Conservation (phyloP, 2,888 invertebrate species). For the Pherbina coryleti region DNA sequence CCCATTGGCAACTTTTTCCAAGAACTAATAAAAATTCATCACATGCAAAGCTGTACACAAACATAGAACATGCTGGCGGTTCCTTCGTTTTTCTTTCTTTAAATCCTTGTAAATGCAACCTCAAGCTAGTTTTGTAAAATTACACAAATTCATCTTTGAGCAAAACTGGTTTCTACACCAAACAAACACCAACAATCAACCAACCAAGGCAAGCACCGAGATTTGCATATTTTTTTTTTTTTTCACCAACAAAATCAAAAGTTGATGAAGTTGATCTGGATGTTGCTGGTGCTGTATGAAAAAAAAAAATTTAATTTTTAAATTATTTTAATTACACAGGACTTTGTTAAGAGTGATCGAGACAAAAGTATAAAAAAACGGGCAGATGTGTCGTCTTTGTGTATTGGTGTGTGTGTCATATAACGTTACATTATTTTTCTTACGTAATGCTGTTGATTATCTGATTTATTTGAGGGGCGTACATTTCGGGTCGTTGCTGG, state of each 20-base stretch:
- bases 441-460: conserved; percentile 42
- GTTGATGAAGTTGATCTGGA: not conserved
- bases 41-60: not conserved
- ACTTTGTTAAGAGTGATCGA: not conserved
- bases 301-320: conserved; percentile 9
- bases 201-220: conserved; percentile 14
- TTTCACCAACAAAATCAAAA: not conserved
- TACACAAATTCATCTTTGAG: not conserved
- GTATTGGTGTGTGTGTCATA: not conserved
- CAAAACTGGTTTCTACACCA: conserved; percentile 19
- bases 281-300: conserved; percentile 2
- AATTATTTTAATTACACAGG: conserved; percentile 29
- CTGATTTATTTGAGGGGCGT: conserved; percentile 56
- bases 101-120: conserved; percentile 3
- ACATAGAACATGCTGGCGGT: not conserved
- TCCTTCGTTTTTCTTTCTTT: not conserved
- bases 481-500: conserved; percentile 26
- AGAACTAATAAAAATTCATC: not conserved
- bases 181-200: not conserved
- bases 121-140: conserved; percentile 23
- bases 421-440: not conserved
- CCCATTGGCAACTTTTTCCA: not conserved
- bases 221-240: conserved; percentile 30
- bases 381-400: conserved; percentile 17
- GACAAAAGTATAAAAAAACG: not conserved